phyloP scores from a whole-genome alignment of 2,113 vertebrate species.

The human (Homo sapiens) region DNA sequence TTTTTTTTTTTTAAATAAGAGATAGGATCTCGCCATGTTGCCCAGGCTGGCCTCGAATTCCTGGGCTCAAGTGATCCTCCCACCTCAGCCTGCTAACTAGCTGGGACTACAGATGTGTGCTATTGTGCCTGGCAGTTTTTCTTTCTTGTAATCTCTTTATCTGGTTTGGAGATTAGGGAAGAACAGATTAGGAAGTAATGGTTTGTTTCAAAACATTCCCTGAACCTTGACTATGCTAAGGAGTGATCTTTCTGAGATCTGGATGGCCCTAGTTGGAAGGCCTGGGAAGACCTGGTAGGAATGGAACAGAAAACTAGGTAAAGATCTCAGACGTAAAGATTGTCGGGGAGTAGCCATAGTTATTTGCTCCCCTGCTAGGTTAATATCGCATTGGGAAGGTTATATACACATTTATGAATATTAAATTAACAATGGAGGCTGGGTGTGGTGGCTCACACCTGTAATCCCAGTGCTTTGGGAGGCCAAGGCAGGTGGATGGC shows the following conservation, averaged over 20 bases:
- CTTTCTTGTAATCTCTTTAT: not conserved
- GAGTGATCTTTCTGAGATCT: not conserved
- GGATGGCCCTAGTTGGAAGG: not conserved
- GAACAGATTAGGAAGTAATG: not conserved
- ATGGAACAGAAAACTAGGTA: not conserved
- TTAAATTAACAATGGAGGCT: constrained; percentile 9
- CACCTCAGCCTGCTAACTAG: not conserved
- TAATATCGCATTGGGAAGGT: not conserved
- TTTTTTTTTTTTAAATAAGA: not conserved
- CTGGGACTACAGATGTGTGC: not conserved
- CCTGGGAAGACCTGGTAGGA: not conserved
- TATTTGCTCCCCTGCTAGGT: not conserved
- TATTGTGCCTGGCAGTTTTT: not conserved
- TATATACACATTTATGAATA: not conserved
- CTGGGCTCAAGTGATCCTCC: not conserved
- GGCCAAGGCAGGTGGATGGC: too few relatives aligned
- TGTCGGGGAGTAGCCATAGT: not conserved
- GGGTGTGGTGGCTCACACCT: too few relatives aligned
- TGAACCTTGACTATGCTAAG: not conserved
- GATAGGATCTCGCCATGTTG: not conserved
- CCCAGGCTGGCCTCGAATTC: not conserved
- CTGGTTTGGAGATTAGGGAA: not conserved
- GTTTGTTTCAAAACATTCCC: not conserved
- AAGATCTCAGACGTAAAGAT: not conserved
- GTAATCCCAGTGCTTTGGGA: too few relatives aligned